phyloP scores from a whole-genome alignment of 2,888 invertebrate genomes.

The Callinectes sapidus region DNA sequence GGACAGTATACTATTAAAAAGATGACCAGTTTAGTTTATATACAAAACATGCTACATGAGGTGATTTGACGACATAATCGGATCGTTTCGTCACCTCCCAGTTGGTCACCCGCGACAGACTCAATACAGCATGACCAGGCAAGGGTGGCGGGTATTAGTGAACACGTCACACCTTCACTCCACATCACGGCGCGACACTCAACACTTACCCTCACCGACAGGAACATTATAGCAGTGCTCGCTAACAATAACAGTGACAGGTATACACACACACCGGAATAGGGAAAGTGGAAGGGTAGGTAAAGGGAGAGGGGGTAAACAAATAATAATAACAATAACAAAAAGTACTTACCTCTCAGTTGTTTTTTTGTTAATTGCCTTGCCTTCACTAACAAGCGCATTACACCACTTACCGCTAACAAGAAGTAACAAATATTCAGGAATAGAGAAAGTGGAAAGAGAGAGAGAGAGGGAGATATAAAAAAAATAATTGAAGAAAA shows the following conservation, averaged over 20 bases:
- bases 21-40: background rate
- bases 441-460: background rate
- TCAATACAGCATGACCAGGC: slow-evolving; percentile 33
- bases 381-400: too few species aligned
- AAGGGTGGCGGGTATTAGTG: slow-evolving; percentile 13
- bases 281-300: background rate
- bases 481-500: background rate
- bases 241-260: background rate
- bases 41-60: background rate
- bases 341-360: background rate
- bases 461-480: background rate
- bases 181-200: background rate
- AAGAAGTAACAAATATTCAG: too few species aligned
- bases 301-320: background rate
- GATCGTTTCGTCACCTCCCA: background rate
- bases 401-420: too few species aligned
- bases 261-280: background rate
- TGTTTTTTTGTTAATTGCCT: too few species aligned
- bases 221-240: background rate
- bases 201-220: background rate
- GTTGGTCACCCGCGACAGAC: background rate
- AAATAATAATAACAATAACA: background rate
- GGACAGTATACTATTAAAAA: background rate
- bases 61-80: background rate
- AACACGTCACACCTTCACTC: background rate